These are phyloP conservation scores for Holothuria glaberrima DNA, from an alignment of 35 echinoderm and acorn worm genomes.

Conservation along the genomic window DNA sequence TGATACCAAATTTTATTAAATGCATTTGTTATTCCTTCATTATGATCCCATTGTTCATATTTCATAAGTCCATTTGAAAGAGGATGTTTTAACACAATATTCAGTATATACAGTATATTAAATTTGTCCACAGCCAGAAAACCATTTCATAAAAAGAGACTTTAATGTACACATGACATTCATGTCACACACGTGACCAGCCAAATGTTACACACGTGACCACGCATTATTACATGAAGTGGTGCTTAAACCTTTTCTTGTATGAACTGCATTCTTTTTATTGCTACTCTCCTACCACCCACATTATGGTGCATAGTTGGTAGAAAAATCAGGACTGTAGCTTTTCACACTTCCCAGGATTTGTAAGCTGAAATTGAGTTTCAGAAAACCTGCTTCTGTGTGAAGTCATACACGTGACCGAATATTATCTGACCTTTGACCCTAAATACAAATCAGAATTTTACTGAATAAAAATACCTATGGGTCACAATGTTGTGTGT, in stretches of 20 bases:
- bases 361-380: slow-evolving; percentile 15
- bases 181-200: slow-evolving; percentile 36
- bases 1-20: background rate
- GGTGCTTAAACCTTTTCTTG: slow-evolving; percentile 13
- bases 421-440: slow-evolving; percentile 36
- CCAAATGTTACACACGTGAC: slow-evolving; percentile 31
- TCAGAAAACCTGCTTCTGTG: slow-evolving; percentile 12
- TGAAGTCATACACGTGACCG: slow-evolving; percentile 19
- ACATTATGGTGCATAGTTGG: background rate
- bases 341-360: background rate
- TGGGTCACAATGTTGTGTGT: background rate
- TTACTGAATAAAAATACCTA: too few species aligned
- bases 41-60: background rate
- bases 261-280: background rate
- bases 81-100: background rate
- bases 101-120: background rate
- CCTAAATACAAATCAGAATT: too few species aligned
- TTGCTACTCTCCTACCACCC: background rate
- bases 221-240: background rate
- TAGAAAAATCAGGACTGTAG: background rate
- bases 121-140: background rate
- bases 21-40: background rate
- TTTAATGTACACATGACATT: background rate
- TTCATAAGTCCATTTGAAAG: background rate
- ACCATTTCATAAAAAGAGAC: background rate